Percentiles rank a stretch among this genome's conserved stretches.
phyloP scores from a whole-genome alignment of 2,797 vertebrate species.

The Pangasius larnaudii region DNA sequence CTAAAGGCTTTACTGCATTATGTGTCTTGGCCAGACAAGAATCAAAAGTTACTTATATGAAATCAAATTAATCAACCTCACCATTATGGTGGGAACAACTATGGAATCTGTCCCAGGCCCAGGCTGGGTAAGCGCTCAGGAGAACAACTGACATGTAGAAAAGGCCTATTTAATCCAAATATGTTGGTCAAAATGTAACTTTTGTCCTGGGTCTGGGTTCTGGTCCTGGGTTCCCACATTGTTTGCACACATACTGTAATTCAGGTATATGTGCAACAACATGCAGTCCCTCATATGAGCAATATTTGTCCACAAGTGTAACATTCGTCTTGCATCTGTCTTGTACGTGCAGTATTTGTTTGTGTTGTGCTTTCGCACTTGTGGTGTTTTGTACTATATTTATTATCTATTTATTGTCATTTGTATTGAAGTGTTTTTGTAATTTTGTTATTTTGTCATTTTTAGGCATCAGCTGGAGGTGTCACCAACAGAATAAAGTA shows the following conservation, averaged over 20 bases:
- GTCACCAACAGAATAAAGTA: neutral
- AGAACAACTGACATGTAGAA: neutral
- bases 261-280: neutral
- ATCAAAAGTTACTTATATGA: neutral
- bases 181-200: neutral
- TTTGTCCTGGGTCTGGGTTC: neutral
- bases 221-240: neutral
- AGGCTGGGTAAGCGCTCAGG: neutral
- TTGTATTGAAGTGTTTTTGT: neutral
- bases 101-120: neutral
- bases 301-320: neutral
- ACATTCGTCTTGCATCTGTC: neutral
- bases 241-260: neutral
- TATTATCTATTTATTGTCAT: neutral
- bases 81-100: neutral
- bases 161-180: neutral
- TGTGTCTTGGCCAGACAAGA: neutral
- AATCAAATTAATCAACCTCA: neutral
- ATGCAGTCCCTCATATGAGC: neutral
- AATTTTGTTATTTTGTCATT: neutral
- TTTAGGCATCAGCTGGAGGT: neutral
- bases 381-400: neutral
- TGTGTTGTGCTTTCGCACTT: neutral
- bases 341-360: neutral
- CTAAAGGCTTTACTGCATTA: neutral